Conservation (phyloP, 2,797 vertebrate species). For the Mus spretus region DNA sequence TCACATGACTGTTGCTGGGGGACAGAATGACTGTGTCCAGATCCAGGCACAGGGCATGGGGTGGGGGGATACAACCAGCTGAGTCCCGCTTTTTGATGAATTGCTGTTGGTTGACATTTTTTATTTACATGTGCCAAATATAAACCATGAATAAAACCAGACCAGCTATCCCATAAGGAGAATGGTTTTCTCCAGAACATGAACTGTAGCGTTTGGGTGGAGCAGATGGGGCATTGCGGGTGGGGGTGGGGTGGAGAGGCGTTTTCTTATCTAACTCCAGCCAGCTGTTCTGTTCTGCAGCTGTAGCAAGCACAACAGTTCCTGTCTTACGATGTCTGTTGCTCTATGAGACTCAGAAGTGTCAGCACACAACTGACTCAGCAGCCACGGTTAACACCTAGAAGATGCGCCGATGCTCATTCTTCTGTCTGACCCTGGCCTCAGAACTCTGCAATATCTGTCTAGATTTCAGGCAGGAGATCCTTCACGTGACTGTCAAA, state of each 20-base stretch:
- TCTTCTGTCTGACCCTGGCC: not conserved
- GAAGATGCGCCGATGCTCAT: not conserved
- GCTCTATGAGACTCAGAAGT: not conserved
- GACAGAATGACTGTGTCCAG: not conserved
- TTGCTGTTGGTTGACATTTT: not conserved
- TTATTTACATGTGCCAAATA: not conserved
- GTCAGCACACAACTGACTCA: not conserved
- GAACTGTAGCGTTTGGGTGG: not conserved
- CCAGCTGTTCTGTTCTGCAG: not conserved
- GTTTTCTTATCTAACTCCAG: not conserved
- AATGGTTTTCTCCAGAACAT: not conserved
- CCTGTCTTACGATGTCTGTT: rapidly evolving
- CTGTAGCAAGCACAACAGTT: not conserved
- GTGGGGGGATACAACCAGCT: rapidly evolving
- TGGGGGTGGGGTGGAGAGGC: too few species aligned
- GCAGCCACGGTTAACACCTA: rapidly evolving
- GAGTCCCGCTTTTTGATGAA: not conserved
- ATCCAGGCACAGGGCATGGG: not conserved
- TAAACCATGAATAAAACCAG: not conserved
- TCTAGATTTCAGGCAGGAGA: not conserved
- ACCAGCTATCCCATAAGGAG: not conserved
- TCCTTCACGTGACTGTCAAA: not conserved
- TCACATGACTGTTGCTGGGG: not conserved
- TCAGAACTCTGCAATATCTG: not conserved
- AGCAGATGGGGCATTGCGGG: not conserved